Evolutionary conservation across 2,113 vertebrate species (phyloP).

Genomic region (Martes martes): DNA sequence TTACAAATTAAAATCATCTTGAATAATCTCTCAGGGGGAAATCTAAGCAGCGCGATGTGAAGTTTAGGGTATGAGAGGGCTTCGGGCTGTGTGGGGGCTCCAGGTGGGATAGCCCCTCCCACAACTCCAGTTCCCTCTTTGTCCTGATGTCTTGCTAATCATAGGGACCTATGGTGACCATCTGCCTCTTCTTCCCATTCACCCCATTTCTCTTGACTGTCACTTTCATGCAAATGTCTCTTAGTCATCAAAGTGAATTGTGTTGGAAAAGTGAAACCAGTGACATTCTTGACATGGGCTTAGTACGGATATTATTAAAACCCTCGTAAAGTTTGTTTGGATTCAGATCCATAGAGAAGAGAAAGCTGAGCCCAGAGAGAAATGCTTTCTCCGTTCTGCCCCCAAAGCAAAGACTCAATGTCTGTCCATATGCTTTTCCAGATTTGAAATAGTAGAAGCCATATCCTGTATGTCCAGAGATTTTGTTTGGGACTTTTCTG

Average conservation of each 20-base stretch:
- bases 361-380: not conserved
- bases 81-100: accelerated
- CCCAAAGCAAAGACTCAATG: not conserved
- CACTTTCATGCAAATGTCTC: not conserved
- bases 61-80: not conserved
- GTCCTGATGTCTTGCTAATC: not conserved
- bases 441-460: not conserved
- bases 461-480: constrained; percentile 1
- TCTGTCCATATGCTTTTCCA: not conserved
- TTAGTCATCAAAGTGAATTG: not conserved
- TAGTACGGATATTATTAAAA: not conserved
- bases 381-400: not conserved
- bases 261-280: not conserved
- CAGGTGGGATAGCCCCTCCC: too few species aligned
- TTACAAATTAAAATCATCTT: not conserved
- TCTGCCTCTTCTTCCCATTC: not conserved
- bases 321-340: not conserved
- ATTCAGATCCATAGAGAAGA: not conserved
- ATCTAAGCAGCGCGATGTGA: not conserved
- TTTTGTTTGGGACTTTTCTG: constrained; percentile 3
- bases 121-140: not conserved
- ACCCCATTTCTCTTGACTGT: not conserved
- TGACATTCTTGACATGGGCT: not conserved
- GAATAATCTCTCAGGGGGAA: not conserved
- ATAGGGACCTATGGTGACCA: accelerated